Base-by-base conservation (phyloP, 2,888 invertebrate species). In the Heliconius aoede region DNA sequence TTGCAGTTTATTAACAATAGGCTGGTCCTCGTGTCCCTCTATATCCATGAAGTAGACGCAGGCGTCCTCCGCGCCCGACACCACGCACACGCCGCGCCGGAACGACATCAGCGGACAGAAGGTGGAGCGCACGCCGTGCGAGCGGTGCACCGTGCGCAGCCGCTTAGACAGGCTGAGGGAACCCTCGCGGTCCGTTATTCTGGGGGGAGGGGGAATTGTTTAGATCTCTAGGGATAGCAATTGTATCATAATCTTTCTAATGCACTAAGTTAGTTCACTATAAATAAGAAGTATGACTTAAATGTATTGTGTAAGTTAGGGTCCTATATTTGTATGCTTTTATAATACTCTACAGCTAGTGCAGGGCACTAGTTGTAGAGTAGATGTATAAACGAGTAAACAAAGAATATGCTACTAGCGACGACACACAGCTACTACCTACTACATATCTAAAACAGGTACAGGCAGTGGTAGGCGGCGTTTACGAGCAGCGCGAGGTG, bases 101-200 rank as follows among this genome's bases (percentile, higher is more conserved):
- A 97, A 97, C 81, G 97, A 97, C 97, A 97, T 97, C 81, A 96
- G 96, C 8, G 98, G 98, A 86, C 98, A 98, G 94, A 98, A 98
- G 7, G 97, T 96, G 46, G 97, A 97, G 82, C 95, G 94, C 30
- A 97, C 95, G 80, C 95, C 89, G 84, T 95, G 93, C 65, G 88
- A 90, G 72, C 93, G 91, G 88, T 97, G 97, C 71, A 92, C 87
- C 80, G 96, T 95, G 71, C 95, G 95, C 89, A 97, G 97, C 65
- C 95, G 96, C 84, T 96, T 95, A 89, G 96, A 96, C 71, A 97
- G 88, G 72, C 95, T 91, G 65, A 97, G 88, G 61, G 95, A 95
- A 69, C 97, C 97, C 83, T 97, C 96, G 82, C 95, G 95, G 87
- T 96, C 96, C 0, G 93, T 91, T 74, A 97, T 95, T 82, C 97